phyloP scores from a whole-genome alignment of 2,888 invertebrate genomes.

The Drosophila koepferae region DNA sequence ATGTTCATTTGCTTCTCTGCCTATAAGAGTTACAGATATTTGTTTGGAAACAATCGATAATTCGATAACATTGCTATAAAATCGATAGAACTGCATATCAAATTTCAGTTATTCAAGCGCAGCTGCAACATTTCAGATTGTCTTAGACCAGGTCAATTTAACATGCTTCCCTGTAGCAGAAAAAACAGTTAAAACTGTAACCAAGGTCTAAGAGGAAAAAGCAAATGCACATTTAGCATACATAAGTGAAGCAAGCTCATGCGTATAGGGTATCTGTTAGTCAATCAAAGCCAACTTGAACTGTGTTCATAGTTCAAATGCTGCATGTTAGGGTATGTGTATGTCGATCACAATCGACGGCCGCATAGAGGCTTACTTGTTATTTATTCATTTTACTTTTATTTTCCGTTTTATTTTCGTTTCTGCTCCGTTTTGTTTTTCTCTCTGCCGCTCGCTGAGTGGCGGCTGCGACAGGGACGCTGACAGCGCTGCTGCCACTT shows the following conservation, averaged over 20 bases:
- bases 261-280: neutral
- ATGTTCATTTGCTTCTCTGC: no score
- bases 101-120: neutral
- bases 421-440: conserved; percentile 9
- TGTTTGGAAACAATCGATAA: neutral
- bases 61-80: neutral
- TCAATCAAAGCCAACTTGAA: neutral
- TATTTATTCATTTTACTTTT: conserved; percentile 35
- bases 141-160: neutral
- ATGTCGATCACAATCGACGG: neutral
- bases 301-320: no score
- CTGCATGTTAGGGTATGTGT: neutral
- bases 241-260: neutral
- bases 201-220: no score
- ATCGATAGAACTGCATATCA: neutral
- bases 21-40: neutral
- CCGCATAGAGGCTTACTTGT: conserved; percentile 1
- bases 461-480: conserved; percentile 48
- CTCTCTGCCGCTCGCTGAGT: conserved; percentile 37
- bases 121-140: neutral
- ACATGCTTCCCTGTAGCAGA: no score
- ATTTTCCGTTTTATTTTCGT: conserved; percentile 6
- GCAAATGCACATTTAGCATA: no score
- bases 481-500: conserved; percentile 54
- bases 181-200: no score